Evolutionary conservation across 2,797 vertebrate species (phyloP).

Genomic region (Alosa sapidissima): DNA sequence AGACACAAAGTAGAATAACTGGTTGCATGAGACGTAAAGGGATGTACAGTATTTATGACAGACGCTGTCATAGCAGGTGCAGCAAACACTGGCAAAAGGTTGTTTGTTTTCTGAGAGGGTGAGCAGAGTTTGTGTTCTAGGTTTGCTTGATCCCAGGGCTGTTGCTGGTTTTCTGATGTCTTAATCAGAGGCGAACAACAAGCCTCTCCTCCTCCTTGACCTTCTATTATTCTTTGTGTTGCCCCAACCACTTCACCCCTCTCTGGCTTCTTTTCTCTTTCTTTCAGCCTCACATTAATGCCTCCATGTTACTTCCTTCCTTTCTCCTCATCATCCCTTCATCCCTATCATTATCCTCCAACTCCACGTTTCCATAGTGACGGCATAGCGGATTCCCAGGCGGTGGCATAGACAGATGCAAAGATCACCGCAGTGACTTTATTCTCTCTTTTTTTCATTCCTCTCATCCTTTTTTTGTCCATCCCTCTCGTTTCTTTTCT

Average conservation of each 20-base stretch:
- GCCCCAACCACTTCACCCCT: conserved; percentile 62
- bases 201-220: conserved; percentile 27
- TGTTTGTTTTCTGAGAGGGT: neutral
- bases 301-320: conserved; percentile 61
- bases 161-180: conserved; percentile 14
- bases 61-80: neutral
- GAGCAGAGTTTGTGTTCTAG: neutral
- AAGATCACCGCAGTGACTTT: conserved; percentile 61
- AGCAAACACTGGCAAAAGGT: neutral
- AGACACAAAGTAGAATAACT: neutral
- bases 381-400: conserved; percentile 65
- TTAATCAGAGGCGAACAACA: conserved; percentile 32
- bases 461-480: conserved; percentile 41
- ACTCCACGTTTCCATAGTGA: conserved; percentile 60
- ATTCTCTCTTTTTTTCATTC: conserved; percentile 53
- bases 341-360: conserved; percentile 62
- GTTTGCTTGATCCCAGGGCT: neutral
- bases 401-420: conserved; percentile 41
- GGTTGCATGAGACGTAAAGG: neutral
- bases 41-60: neutral
- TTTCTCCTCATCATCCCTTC: conserved; percentile 56
- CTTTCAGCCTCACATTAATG: conserved; percentile 61
- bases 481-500: conserved; percentile 19
- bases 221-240: conserved; percentile 18
- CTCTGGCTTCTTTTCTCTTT: conserved; percentile 41